Percentiles rank a stretch among this genome's conserved stretches.
Conservation (phyloP, 2,888 invertebrate genomes). For the Brenthis hecate region DNA sequence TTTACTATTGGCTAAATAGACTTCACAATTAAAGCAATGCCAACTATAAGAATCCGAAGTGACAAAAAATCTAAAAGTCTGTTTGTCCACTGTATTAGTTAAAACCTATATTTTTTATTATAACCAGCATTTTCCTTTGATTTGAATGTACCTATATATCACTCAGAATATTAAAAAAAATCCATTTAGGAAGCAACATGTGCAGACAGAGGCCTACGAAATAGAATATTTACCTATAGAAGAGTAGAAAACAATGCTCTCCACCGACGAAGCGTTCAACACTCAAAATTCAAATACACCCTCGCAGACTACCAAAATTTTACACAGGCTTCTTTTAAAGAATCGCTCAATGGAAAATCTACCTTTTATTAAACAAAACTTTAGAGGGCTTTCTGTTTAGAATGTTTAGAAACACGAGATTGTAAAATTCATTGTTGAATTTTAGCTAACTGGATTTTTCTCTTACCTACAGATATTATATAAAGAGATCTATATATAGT, state of each 20-base stretch:
- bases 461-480: no score
- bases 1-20: no score
- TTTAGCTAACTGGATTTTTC: neutral
- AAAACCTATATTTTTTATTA: no score
- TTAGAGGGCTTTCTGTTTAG: neutral
- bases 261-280: neutral
- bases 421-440: neutral
- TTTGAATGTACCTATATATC: neutral
- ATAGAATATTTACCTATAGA: neutral
- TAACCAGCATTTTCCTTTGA: no score
- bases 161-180: neutral
- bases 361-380: conserved; percentile 12
- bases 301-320: conserved; percentile 18
- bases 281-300: conserved; percentile 2
- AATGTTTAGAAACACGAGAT: neutral
- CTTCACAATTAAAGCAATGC: no score
- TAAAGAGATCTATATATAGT: no score
- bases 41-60: no score
- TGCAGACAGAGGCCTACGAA: conserved; percentile 2
- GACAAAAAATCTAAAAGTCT: no score
- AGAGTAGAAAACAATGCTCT: conserved; percentile 13
- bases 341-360: conserved; percentile 15
- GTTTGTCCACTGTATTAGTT: no score
- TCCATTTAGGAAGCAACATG: neutral
- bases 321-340: conserved; percentile 17